Percentiles rank a stretch among this genome's conserved stretches.
Conservation (phyloP, 2,888 invertebrate genomes). For the Eumacrocentrus americanus region DNA sequence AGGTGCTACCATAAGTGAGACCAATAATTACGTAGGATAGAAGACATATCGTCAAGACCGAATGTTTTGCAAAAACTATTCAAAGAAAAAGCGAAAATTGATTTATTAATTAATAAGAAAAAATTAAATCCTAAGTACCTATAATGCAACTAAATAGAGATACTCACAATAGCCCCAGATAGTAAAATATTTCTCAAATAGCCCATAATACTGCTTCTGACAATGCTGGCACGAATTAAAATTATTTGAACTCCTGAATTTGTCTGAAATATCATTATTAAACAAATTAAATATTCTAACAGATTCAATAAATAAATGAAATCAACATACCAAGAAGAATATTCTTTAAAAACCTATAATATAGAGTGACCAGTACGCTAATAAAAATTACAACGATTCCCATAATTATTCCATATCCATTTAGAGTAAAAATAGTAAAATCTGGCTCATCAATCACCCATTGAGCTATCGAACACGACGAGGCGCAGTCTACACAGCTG, state of each 20-base stretch:
- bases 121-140: not conserved
- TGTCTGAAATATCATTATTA: not conserved
- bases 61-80: slow-evolving; percentile 72
- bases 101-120: too few species aligned
- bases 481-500: slow-evolving; percentile 78
- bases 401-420: slow-evolving; percentile 70
- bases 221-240: not conserved
- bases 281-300: not conserved
- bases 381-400: slow-evolving; percentile 66
- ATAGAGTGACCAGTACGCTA: slow-evolving; percentile 54
- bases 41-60: slow-evolving; percentile 69
- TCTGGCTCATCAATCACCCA: slow-evolving; percentile 59
- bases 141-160: not conserved
- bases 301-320: slow-evolving; percentile 14
- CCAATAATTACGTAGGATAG: slow-evolving; percentile 69
- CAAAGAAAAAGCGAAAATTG: slow-evolving; percentile 25
- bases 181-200: slow-evolving; percentile 59
- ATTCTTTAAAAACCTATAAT: slow-evolving; percentile 11
- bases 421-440: slow-evolving; percentile 68
- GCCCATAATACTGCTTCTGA: slow-evolving; percentile 38
- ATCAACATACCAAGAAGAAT: slow-evolving; percentile 20
- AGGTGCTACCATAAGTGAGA: slow-evolving; percentile 72
- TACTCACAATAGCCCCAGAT: slow-evolving; percentile 62
- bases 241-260: not conserved
- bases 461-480: slow-evolving; percentile 67